Percentiles rank a stretch among this genome's conserved stretches.
These are phyloP conservation scores for Drosophila peninsularis DNA, from an alignment of 2,888 invertebrate genomes.

Conservation along the genomic window DNA sequence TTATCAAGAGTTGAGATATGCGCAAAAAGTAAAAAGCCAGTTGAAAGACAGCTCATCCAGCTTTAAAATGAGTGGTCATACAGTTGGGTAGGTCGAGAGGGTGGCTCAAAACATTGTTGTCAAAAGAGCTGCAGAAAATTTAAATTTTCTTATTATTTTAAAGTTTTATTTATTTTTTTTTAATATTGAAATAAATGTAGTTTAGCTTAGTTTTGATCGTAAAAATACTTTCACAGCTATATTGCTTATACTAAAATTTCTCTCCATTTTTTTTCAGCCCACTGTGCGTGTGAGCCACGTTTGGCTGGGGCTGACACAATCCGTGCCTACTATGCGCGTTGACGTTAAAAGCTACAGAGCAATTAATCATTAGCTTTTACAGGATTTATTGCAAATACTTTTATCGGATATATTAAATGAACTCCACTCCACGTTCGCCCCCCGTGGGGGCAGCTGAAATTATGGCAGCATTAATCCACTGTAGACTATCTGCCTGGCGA, in stretches of 20 bases:
- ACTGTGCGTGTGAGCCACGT: conserved; percentile 3
- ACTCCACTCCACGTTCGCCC: conserved; percentile 62
- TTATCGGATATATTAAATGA: conserved; percentile 81
- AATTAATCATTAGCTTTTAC: conserved; percentile 83
- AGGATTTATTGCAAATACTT: conserved; percentile 83
- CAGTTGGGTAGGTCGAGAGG: not conserved
- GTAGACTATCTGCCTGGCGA: conserved; percentile 67
- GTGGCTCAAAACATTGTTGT: not conserved
- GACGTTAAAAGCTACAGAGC: conserved; percentile 77
- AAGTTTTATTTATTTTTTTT: not conserved
- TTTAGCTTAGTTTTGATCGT: not conserved
- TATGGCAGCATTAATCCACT: conserved; percentile 79
- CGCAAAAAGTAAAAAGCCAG: not conserved
- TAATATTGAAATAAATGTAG: not conserved
- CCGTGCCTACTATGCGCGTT: conserved; percentile 77
- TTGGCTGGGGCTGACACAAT: conserved; percentile 60
- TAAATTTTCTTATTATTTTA: not conserved
- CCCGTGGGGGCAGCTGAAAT: conserved; percentile 60
- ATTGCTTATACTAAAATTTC: not conserved
- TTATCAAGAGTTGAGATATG: not conserved
- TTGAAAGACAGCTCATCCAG: not conserved
- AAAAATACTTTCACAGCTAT: not conserved
- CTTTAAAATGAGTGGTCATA: not conserved
- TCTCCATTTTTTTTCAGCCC: not conserved
- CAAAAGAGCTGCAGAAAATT: not conserved